These are phyloP conservation scores for Rhodophaea formosa DNA, from an alignment of 2,888 invertebrate genomes.

Conservation along the genomic window DNA sequence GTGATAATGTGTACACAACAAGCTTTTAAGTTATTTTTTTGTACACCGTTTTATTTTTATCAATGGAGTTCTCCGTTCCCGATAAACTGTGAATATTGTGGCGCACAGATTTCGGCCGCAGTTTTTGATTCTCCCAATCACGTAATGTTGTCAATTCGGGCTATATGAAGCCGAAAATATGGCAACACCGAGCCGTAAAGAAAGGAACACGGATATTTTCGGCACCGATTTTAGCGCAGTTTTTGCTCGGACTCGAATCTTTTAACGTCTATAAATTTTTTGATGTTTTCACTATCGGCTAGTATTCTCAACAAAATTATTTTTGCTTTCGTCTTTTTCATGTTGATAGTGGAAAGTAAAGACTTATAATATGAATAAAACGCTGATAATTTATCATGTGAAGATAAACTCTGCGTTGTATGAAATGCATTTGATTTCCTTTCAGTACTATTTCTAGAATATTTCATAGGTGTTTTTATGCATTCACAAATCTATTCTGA, in stretches of 20 bases:
- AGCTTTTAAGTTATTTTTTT: slow-evolving; percentile 18
- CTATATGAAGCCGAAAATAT: slow-evolving; percentile 4
- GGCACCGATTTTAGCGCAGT: not conserved
- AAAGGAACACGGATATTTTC: not conserved
- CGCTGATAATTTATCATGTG: too few species aligned
- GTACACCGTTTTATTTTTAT: not conserved
- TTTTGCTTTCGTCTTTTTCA: too few species aligned
- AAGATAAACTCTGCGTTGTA: too few species aligned
- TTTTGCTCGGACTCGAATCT: not conserved
- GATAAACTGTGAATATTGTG: slow-evolving; percentile 12
- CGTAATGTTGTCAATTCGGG: not conserved
- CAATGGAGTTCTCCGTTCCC: not conserved
- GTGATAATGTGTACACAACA: too few species aligned
- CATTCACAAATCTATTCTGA: too few species aligned
- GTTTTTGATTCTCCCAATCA: slow-evolving; percentile 13
- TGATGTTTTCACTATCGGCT: too few species aligned
- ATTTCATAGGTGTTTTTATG: too few species aligned
- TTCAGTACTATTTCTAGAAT: too few species aligned
- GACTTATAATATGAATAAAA: too few species aligned
- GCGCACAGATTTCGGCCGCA: not conserved
- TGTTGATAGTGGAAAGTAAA: too few species aligned
- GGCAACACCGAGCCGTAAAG: not conserved
- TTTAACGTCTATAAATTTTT: not conserved
- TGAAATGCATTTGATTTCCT: too few species aligned
- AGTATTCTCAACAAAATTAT: too few species aligned